phyloP scores from a whole-genome alignment of 2,888 invertebrate species.

The Acanthosepion lycidas region DNA sequence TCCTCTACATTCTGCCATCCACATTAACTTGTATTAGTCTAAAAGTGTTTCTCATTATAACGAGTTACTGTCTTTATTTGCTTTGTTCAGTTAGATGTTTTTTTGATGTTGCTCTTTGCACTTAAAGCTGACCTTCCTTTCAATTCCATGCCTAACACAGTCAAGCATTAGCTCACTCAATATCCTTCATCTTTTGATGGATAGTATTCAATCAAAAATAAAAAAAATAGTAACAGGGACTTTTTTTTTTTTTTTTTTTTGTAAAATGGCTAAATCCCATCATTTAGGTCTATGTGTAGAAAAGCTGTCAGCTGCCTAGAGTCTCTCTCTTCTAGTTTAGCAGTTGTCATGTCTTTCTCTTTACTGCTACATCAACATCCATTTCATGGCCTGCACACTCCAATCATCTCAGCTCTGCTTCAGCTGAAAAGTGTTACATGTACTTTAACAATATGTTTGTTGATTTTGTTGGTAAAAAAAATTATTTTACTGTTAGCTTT shows the following conservation, averaged over 20 bases:
- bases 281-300: background rate
- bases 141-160: no score
- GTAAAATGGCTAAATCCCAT: background rate
- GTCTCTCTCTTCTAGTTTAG: background rate
- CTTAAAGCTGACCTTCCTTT: no score
- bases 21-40: no score
- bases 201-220: no score
- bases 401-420: background rate
- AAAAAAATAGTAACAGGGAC: background rate
- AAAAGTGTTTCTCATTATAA: no score
- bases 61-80: no score
- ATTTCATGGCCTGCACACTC: background rate
- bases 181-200: no score
- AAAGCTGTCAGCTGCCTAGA: background rate
- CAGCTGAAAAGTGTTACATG: background rate
- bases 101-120: no score
- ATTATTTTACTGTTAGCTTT: background rate
- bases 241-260: background rate
- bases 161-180: no score
- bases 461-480: slow-evolving; percentile 25
- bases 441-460: background rate
- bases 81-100: no score
- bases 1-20: no score
- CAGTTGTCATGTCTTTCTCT: background rate
- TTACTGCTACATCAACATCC: background rate